phyloP scores from a whole-genome alignment of 1,140 invertebrate species.

The Heliconius hewitsoni region DNA sequence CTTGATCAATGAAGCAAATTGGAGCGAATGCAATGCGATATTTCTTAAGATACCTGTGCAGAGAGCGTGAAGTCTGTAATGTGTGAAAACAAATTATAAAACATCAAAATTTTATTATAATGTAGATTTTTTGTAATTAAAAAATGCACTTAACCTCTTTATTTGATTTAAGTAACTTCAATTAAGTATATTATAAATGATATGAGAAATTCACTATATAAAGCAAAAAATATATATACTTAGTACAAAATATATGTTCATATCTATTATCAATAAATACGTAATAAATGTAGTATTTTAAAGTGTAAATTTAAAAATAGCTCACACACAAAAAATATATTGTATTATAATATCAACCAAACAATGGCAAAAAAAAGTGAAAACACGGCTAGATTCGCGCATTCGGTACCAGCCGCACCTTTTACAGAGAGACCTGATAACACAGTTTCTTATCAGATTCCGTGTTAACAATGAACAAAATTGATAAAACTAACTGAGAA shows the following conservation, averaged over 20 bases:
- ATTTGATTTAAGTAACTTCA: constrained; percentile 3
- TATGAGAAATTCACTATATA: background rate
- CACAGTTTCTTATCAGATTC: constrained; percentile 50
- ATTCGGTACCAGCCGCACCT: constrained; percentile 35
- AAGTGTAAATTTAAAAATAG: background rate
- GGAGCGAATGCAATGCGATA: constrained; percentile 40
- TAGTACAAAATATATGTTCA: too few species aligned
- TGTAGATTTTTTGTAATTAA: background rate
- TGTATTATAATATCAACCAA: background rate
- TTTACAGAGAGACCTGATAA: constrained; percentile 46
- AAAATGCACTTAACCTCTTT: constrained; percentile 23
- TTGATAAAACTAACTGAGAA: constrained; percentile 35
- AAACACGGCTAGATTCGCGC: constrained; percentile 27
- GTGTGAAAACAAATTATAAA: constrained; percentile 28
- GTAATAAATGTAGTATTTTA: too few species aligned
- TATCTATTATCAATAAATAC: too few species aligned
- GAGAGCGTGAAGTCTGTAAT: constrained; percentile 49
- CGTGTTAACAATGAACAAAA: constrained; percentile 27
- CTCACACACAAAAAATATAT: background rate
- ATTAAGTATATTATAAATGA: background rate
- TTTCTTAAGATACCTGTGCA: constrained; percentile 55
- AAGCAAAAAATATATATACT: background rate
- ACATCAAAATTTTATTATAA: constrained; percentile 19
- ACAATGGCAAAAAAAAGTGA: constrained; percentile 19
- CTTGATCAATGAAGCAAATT: constrained; percentile 34